Percentiles rank a stretch among this genome's conserved stretches.
Evolutionary conservation across 2,888 invertebrate species (phyloP).

Genomic region (Brachyptera risi): DNA sequence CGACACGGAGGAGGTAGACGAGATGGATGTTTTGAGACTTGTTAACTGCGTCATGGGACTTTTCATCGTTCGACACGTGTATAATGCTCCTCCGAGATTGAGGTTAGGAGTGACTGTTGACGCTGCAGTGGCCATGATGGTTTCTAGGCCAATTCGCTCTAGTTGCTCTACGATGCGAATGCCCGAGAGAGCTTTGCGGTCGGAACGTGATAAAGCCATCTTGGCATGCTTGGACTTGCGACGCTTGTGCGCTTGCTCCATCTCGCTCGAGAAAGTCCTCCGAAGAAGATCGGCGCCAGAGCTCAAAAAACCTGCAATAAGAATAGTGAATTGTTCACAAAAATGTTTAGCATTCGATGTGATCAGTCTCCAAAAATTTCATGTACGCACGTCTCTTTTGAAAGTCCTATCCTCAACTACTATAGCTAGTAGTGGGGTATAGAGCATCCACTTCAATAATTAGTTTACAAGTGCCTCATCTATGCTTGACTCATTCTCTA

Average conservation of each 20-base stretch:
- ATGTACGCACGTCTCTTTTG: too few relatives aligned
- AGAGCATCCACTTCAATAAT: too few relatives aligned
- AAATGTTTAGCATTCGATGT: too few relatives aligned
- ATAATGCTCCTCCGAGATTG: slow-evolving; percentile 58
- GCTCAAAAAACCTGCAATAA: slow-evolving; percentile 50
- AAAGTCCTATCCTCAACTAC: too few relatives aligned
- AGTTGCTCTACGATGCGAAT: slow-evolving; percentile 60
- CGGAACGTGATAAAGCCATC: slow-evolving; percentile 43
- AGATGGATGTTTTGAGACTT: slow-evolving; percentile 57
- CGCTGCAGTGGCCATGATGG: slow-evolving; percentile 59
- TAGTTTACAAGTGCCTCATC: too few relatives aligned
- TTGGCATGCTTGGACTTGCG: slow-evolving; percentile 33
- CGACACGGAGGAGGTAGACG: neutral
- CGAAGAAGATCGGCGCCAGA: slow-evolving; percentile 63
- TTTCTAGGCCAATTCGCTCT: slow-evolving; percentile 63
- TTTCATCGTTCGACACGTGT: slow-evolving; percentile 56
- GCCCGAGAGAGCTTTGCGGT: slow-evolving; percentile 47
- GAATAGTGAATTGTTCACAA: too few relatives aligned
- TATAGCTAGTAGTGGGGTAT: too few relatives aligned
- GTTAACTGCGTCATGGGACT: slow-evolving; percentile 79
- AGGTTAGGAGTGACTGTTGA: slow-evolving; percentile 56
- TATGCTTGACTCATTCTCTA: too few relatives aligned
- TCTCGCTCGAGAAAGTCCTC: slow-evolving; percentile 55
- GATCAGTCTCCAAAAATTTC: too few relatives aligned
- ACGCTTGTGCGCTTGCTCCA: slow-evolving; percentile 33